phyloP scores from a whole-genome alignment of 2,888 invertebrate genomes.

The Caenorhabditis sp. region DNA sequence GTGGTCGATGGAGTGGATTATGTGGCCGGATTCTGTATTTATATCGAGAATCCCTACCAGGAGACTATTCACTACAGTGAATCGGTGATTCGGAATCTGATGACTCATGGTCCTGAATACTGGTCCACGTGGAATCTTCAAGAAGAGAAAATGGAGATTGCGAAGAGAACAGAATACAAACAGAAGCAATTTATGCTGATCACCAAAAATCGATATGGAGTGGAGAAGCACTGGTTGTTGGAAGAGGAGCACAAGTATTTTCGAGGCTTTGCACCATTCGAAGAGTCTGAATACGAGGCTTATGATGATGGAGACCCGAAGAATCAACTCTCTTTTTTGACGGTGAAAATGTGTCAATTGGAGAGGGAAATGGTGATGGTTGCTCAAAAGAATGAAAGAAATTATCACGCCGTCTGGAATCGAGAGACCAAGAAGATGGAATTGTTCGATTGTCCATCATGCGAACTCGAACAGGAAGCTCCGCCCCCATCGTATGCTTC shows the following conservation, averaged over 20 bases:
- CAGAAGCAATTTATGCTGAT: not conserved
- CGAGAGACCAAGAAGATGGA: not conserved
- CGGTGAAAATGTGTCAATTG: not conserved
- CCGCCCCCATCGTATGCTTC: conserved; percentile 8
- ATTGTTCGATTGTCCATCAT: not conserved
- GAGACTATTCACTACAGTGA: not conserved
- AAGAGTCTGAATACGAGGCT: not conserved
- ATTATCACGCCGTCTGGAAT: conserved; percentile 15
- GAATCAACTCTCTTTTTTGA: not conserved
- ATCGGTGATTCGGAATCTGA: not conserved
- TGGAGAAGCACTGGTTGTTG: not conserved
- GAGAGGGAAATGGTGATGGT: conserved; percentile 15
- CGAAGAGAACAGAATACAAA: not conserved
- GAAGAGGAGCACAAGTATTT: not conserved
- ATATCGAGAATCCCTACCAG: conserved; percentile 18
- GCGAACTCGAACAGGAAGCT: not conserved
- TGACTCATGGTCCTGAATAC: not conserved
- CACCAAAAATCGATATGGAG: conserved; percentile 12
- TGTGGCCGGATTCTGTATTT: conserved; percentile 25
- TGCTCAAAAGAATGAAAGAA: not conserved
- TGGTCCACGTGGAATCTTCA: not conserved
- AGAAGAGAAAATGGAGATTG: conserved; percentile 3
- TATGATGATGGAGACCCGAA: conserved; percentile 5
- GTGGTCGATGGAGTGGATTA: conserved; percentile 15
- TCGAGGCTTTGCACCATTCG: not conserved